Conservation (phyloP, 2,113 vertebrate genomes). For the Pelmatolapia mariae region DNA sequence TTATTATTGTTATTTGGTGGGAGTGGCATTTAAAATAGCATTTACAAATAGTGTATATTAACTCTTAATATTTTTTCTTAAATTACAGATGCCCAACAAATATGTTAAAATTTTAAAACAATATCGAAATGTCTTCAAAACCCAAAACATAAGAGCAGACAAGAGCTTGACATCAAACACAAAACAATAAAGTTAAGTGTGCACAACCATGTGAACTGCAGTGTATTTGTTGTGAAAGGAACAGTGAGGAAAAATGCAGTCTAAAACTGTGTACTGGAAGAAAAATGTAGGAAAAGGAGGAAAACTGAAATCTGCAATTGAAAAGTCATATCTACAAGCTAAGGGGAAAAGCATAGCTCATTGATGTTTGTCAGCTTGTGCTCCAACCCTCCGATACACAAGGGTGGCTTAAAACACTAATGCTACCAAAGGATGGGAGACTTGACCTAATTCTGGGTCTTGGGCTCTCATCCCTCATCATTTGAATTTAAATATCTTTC, state of each 20-base stretch:
- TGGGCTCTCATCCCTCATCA: constrained; percentile 21
- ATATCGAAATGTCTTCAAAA: background rate
- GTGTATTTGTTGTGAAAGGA: background rate
- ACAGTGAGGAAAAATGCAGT: background rate
- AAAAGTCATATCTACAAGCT: background rate
- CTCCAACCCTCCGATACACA: constrained; percentile 31
- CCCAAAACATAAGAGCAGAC: background rate
- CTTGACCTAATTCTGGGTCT: constrained; percentile 59
- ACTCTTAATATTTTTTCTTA: background rate
- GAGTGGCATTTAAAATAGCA: background rate
- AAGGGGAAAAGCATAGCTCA: background rate
- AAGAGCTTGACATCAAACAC: constrained; percentile 7
- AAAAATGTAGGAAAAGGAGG: background rate
- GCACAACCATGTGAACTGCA: background rate
- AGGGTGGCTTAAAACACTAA: constrained; percentile 38
- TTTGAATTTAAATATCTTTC: constrained; percentile 38
- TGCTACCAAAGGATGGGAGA: constrained; percentile 29
- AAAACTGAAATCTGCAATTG: background rate
- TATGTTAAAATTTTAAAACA: background rate
- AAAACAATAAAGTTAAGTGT: constrained; percentile 16
- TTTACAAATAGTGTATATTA: background rate
- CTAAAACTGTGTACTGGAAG: background rate
- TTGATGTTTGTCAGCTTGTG: constrained; percentile 10
- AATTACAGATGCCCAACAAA: background rate
- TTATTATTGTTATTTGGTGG: background rate